A percentile compares a stretch with the other conserved stretches of the same genome.
These are phyloP conservation scores for Excalfactoria chinensis DNA, from an alignment of 2,113 vertebrate genomes.

Conservation along the genomic window DNA sequence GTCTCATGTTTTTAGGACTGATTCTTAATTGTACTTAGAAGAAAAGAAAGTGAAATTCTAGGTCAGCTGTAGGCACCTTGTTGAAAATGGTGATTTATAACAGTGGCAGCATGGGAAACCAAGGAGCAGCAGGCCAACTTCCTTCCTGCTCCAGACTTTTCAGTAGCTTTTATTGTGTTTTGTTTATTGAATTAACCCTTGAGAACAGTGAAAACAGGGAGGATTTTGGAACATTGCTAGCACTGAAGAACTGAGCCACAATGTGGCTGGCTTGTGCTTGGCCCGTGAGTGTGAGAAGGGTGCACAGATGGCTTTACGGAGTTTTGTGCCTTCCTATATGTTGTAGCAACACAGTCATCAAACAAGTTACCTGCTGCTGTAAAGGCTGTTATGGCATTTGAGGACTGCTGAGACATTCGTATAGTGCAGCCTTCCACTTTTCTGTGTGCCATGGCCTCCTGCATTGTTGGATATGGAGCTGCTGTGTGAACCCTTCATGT, in stretches of 20 bases:
- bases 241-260: background rate
- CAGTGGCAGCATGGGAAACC: background rate
- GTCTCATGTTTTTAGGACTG: background rate
- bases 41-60: background rate
- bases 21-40: background rate
- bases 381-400: background rate
- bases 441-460: background rate
- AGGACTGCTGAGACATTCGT: background rate
- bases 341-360: background rate
- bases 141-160: slow-evolving; percentile 37
- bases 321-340: background rate
- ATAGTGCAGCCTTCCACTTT: background rate
- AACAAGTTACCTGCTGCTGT: background rate
- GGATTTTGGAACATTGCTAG: background rate
- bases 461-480: background rate
- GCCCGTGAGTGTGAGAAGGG: background rate
- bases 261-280: background rate
- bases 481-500: background rate
- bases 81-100: slow-evolving; percentile 18
- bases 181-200: slow-evolving; percentile 32
- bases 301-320: background rate
- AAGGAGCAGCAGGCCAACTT: slow-evolving; percentile 19
- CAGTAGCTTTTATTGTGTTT: slow-evolving; percentile 27
- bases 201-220: background rate
- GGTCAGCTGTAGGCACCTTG: background rate